Percentiles rank a stretch among this genome's conserved stretches.
Evolutionary conservation across 2,797 vertebrate genomes (phyloP).

Genomic region (Avahi laniger): DNA sequence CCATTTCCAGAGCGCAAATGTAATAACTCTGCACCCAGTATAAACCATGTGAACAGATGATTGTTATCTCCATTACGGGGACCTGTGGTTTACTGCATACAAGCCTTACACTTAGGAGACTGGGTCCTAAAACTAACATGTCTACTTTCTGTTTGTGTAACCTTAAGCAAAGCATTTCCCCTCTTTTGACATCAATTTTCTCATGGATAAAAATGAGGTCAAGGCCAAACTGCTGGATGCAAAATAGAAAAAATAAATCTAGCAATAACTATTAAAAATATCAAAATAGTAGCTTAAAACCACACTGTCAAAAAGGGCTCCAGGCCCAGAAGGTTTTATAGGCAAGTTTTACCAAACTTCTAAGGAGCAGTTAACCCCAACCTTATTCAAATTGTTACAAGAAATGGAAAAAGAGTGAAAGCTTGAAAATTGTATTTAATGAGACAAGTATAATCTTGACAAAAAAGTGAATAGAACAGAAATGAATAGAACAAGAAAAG

Average conservation of each 20-base stretch:
- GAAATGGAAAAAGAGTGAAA: not conserved
- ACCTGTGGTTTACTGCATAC: not conserved
- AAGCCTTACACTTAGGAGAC: not conserved
- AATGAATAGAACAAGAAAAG: not conserved
- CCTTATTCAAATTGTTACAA: conserved; percentile 5
- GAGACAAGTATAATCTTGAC: not conserved
- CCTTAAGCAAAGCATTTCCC: not conserved
- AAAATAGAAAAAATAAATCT: not conserved
- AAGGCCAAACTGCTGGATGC: not conserved
- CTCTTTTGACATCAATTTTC: not conserved
- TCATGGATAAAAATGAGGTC: not conserved
- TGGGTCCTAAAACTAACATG: not conserved
- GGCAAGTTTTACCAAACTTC: no score
- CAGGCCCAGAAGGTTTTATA: not conserved
- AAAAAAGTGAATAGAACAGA: not conserved
- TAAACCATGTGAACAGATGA: not conserved
- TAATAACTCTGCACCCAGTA: not conserved
- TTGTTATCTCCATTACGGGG: not conserved
- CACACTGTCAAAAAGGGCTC: not conserved
- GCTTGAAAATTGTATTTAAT: not conserved
- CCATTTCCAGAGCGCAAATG: not conserved
- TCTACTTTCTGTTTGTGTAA: not conserved
- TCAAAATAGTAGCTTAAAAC: not conserved
- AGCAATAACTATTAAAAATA: not conserved
- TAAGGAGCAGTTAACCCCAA: not conserved